Percentiles rank a stretch among this genome's conserved stretches.
Evolutionary conservation across 1,140 invertebrate genomes (phyloP).

Genomic region (Drosophila guanche): DNA sequence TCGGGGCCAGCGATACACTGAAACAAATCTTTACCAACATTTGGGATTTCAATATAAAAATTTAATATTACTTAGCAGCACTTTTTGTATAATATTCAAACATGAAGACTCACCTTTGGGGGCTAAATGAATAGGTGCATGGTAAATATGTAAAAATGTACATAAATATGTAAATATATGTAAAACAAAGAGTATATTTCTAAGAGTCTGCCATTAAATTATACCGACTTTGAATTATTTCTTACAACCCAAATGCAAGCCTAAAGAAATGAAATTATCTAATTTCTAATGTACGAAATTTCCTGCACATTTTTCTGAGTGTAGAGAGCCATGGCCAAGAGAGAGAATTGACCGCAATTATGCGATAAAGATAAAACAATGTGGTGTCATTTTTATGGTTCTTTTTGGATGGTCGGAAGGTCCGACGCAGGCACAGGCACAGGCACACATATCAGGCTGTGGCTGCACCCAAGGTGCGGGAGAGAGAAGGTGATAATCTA

Average conservation of each 20-base stretch:
- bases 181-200: too few relatives aligned
- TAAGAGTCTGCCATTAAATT: too few relatives aligned
- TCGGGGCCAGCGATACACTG: neutral
- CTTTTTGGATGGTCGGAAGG: slow-evolving; percentile 35
- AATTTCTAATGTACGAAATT: too few relatives aligned
- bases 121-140: too few relatives aligned
- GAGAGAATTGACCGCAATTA: slow-evolving; percentile 75
- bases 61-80: too few relatives aligned
- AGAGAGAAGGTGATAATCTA: slow-evolving; percentile 70
- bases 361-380: slow-evolving; percentile 82
- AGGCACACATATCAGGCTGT: neutral
- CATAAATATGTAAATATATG: too few relatives aligned
- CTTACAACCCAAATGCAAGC: too few relatives aligned
- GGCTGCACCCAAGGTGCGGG: slow-evolving; percentile 27
- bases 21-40: neutral
- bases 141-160: too few relatives aligned
- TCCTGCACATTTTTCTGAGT: too few relatives aligned
- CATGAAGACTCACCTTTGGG: too few relatives aligned
- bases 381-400: slow-evolving; percentile 81
- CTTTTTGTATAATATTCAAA: too few relatives aligned
- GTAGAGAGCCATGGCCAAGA: slow-evolving; percentile 3
- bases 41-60: neutral
- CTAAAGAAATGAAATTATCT: slow-evolving; percentile 19
- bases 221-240: too few relatives aligned
- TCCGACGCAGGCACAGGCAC: slow-evolving; percentile 11